Percentiles rank a stretch among this genome's conserved stretches.
phyloP scores from a whole-genome alignment of 2,888 invertebrate species.

The Rapana venosa region DNA sequence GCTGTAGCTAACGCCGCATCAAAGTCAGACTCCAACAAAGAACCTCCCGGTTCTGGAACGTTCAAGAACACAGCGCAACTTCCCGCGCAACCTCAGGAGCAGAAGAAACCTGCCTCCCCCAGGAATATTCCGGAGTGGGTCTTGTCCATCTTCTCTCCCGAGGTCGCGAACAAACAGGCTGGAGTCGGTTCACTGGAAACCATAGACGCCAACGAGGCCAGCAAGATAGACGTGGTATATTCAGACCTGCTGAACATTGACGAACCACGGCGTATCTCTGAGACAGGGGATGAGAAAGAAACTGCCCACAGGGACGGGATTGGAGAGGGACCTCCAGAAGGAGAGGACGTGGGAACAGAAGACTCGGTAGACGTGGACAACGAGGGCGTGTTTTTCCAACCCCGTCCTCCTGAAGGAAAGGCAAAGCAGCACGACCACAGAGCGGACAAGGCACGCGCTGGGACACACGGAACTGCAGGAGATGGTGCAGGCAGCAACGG shows the following conservation, averaged over 20 bases:
- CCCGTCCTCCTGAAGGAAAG: too few relatives aligned
- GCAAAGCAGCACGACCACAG: too few relatives aligned
- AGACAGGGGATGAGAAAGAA: not conserved
- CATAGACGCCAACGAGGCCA: not conserved
- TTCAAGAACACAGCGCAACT: not conserved
- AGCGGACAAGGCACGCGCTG: too few relatives aligned
- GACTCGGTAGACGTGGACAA: too few relatives aligned
- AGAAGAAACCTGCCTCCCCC: too few relatives aligned
- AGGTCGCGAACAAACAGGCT: not conserved
- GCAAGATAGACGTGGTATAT: not conserved
- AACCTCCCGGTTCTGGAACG: not conserved
- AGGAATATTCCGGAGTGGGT: not conserved
- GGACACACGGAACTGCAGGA: too few relatives aligned
- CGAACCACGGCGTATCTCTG: not conserved
- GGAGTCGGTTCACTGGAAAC: not conserved
- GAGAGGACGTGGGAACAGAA: too few relatives aligned
- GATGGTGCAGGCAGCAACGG: too few relatives aligned
- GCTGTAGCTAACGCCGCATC: not conserved
- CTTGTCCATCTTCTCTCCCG: not conserved
- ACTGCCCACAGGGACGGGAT: too few relatives aligned
- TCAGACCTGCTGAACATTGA: not conserved
- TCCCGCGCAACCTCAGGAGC: not conserved
- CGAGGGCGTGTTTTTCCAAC: too few relatives aligned
- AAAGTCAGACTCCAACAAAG: not conserved
- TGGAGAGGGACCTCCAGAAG: too few relatives aligned